Evolutionary conservation across 2,888 invertebrate species (phyloP).

Genomic region (Archaeoteleia sp.): DNA sequence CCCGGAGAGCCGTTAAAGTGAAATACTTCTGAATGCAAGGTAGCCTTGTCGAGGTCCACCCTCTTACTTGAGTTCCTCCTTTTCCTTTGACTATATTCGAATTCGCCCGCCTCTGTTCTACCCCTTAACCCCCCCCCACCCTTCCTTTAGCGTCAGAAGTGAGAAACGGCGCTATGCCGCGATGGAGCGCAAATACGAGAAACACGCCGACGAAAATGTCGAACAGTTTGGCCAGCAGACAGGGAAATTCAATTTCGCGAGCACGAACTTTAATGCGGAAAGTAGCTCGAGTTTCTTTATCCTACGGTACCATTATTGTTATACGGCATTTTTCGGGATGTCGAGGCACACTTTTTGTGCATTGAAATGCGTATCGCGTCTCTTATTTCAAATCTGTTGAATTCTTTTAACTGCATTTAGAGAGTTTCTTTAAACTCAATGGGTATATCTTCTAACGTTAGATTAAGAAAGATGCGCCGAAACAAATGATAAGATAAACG

Average conservation of each 20-base stretch:
- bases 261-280: slow-evolving; percentile 36
- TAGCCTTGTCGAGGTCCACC: slow-evolving; percentile 63
- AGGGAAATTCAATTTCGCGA: slow-evolving; percentile 48
- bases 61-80: slow-evolving; percentile 44
- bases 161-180: slow-evolving; percentile 35
- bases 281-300: slow-evolving; percentile 34
- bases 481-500: no score
- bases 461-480: no score
- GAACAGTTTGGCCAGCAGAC: slow-evolving; percentile 49
- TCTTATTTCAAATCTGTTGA: no score
- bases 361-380: slow-evolving; percentile 5
- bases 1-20: slow-evolving; percentile 75
- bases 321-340: slow-evolving; percentile 1
- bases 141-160: slow-evolving; percentile 28
- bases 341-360: neutral
- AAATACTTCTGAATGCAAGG: slow-evolving; percentile 75
- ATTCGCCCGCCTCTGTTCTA: slow-evolving; percentile 43
- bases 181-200: slow-evolving; percentile 43
- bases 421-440: no score
- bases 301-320: slow-evolving; percentile 21
- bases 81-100: slow-evolving; percentile 35
- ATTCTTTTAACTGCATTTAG: no score
- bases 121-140: no score
- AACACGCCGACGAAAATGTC: slow-evolving; percentile 44
- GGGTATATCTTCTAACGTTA: no score